Evolutionary conservation across 2,888 invertebrate genomes (phyloP), one percentile per base, ranked within the genome.

Genomic region (Acleris sparsana): DNA sequence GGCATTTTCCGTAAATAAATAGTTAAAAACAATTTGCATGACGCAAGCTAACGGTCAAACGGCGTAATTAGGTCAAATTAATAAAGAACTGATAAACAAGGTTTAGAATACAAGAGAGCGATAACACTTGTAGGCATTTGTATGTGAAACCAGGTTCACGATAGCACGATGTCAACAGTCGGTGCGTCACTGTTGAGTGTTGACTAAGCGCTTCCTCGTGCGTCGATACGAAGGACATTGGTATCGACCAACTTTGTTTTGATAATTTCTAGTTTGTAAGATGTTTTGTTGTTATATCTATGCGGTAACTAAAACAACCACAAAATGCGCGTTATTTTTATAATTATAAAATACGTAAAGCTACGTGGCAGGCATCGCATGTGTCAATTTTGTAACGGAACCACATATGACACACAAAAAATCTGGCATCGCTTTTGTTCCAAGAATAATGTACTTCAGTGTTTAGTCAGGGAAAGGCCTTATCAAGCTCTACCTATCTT

Each of bases 121-220:
- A 65, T 65, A 43, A 43, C 33, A 20, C 22, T 57, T 29, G 20
- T 63, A 64, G 33, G 60, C n/a, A 61, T 33, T 66, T 51, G 17
- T 57, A 7, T 44, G 43, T 44, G 11, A 33, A 61, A 44, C 43
- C 56, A 65, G 56, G 64, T 44, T 55, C 44, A 43, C 20, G 58
- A 66, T 68, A 69, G 33, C 46, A 63, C 17, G 44, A 60, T 56
- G 46, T 61, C 61, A 63, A 69, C 70, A 69, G 43, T 17, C 22
- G 53, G 48, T 62, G 62, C 69, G 70, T 69, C 68, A 69, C 48
- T 59, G 44, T 43, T 11, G 53, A 69, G 43, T 59, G 44, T 43
- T 11, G 53, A 49, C 46, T 53, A 56, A 57, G 62, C 60, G 52
- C 62, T 69, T 70, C 63, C 72, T 68, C 63, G 65, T 69, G 62